Evolutionary conservation across 1,140 invertebrate genomes (phyloP).

Genomic region (Cydia pomonella): DNA sequence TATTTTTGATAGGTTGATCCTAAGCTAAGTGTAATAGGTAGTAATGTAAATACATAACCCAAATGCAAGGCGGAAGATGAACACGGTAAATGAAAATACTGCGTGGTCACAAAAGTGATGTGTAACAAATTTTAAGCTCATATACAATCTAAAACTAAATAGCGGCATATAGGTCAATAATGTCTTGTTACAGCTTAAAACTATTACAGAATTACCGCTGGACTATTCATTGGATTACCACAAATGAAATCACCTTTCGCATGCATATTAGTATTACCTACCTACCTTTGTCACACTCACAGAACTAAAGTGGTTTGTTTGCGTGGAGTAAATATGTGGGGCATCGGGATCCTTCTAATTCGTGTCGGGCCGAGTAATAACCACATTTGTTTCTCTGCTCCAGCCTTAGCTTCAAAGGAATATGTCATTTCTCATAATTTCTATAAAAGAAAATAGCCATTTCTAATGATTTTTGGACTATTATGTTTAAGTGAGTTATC

Average conservation of each 20-base stretch:
- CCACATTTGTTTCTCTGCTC: not conserved
- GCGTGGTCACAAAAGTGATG: too few species aligned
- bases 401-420: not conserved
- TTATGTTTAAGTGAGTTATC: too few species aligned
- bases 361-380: not conserved
- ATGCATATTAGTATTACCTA: not conserved
- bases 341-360: not conserved
- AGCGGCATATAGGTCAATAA: too few species aligned
- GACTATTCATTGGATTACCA: not conserved
- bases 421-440: not conserved
- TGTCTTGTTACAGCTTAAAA: not conserved
- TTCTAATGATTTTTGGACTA: too few species aligned
- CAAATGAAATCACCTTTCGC: not conserved
- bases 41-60: too few species aligned
- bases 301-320: not conserved
- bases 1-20: too few species aligned
- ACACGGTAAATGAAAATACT: too few species aligned
- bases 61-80: too few species aligned
- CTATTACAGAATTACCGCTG: not conserved
- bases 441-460: too few species aligned
- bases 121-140: too few species aligned
- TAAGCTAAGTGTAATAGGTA: too few species aligned
- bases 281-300: not conserved
- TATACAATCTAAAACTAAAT: too few species aligned
- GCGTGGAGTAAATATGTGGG: constrained; percentile 7